Conservation (phyloP, 53 echinoderm and acorn worm genomes). For the Luidia sarsii region DNA sequence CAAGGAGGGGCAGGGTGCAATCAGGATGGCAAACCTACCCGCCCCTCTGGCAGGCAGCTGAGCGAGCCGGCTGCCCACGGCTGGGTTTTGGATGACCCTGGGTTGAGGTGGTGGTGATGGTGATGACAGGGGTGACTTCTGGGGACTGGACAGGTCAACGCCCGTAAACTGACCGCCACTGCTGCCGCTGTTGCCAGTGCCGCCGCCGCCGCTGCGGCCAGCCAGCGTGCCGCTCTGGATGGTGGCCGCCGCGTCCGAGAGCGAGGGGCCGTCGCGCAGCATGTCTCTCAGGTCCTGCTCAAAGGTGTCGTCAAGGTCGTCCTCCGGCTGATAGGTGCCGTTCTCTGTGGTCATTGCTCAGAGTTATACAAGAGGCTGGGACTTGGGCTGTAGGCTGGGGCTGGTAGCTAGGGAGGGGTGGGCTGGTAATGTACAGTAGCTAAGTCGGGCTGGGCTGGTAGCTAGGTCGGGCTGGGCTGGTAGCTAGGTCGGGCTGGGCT, state of each 20-base stretch:
- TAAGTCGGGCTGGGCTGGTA: too few species aligned
- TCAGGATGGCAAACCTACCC: conserved; percentile 48
- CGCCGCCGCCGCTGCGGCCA: conserved; percentile 46
- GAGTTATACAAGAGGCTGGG: too few species aligned
- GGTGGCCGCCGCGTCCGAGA: conserved; percentile 81
- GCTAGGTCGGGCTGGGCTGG: too few species aligned
- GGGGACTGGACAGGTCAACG: conserved; percentile 94
- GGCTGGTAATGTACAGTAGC: too few species aligned
- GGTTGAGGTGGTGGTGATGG: conserved; percentile 59
- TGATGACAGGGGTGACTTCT: conserved; percentile 71
- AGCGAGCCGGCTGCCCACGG: conserved; percentile 85
- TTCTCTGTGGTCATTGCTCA: conserved; percentile 76
- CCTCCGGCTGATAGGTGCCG: conserved; percentile 75
- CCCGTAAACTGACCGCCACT: conserved; percentile 89
- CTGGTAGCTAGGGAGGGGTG: too few species aligned
- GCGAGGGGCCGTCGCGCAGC: conserved; percentile 87
- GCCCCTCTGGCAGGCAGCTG: conserved; percentile 62
- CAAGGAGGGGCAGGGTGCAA: not conserved
- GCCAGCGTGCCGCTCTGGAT: conserved; percentile 59
- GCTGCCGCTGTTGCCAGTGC: conserved; percentile 38
- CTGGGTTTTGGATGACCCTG: conserved; percentile 79
- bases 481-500: too few species aligned
- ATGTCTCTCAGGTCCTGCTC: conserved; percentile 96
- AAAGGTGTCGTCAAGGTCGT: conserved; percentile 97
- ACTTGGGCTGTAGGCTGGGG: too few species aligned